Conservation (phyloP, 1,140 invertebrate genomes). For the Pseudomyrmex flavicornis region DNA sequence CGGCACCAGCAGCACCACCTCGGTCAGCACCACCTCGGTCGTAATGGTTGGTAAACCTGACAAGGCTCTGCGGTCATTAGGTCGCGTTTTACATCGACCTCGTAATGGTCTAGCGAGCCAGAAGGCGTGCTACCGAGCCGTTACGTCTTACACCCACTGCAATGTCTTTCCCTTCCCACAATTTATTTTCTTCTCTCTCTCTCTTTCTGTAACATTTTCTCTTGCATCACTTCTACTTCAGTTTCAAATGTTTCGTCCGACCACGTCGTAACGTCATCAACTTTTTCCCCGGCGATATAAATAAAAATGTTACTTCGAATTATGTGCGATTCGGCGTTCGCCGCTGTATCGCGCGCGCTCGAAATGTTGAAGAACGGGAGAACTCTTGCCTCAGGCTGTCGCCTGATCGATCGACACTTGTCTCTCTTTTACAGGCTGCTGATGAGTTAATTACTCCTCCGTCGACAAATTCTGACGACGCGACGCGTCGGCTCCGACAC, state of each 20-base stretch:
- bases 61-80: conserved; percentile 61
- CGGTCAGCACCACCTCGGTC: no score
- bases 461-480: conserved; percentile 62
- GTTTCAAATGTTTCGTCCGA: conserved; percentile 44
- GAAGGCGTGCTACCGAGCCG: neutral
- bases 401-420: conserved; percentile 19
- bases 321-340: no score
- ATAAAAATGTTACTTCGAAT: conserved; percentile 34
- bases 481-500: conserved; percentile 36
- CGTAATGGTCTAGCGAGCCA: conserved; percentile 44
- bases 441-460: conserved; percentile 66
- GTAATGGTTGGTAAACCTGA: conserved; percentile 52
- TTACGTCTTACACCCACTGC: conserved; percentile 50
- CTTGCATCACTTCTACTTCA: neutral
- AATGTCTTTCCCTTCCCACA: neutral
- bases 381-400: conserved; percentile 3
- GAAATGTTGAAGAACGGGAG: conserved; percentile 1
- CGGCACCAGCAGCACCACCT: conserved; percentile 44
- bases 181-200: neutral
- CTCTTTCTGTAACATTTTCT: neutral
- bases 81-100: conserved; percentile 64
- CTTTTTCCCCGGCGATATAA: conserved; percentile 42
- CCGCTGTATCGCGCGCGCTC: neutral
- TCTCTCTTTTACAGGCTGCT: conserved; percentile 51
- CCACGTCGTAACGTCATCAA: conserved; percentile 13